phyloP scores from a whole-genome alignment of 2,888 invertebrate genomes.

The Caenorhabditis macrosperma region DNA sequence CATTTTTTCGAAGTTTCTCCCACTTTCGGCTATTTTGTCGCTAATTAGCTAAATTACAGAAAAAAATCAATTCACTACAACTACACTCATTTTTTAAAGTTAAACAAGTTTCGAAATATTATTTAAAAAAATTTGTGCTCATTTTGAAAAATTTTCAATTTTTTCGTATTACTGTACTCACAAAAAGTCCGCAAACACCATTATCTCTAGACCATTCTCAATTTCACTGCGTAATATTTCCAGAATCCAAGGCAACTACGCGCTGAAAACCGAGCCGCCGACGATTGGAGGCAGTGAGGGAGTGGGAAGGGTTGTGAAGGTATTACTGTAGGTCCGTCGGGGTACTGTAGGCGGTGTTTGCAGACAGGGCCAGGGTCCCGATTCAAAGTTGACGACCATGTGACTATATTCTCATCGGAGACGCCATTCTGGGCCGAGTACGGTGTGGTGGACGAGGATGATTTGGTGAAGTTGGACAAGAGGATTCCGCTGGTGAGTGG shows the following conservation, averaged over 20 bases:
- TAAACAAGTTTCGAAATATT: too few relatives aligned
- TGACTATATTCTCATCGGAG: conserved; percentile 59
- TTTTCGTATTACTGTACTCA: too few relatives aligned
- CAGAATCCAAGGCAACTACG: conserved; percentile 65
- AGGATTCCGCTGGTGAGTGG: conserved; percentile 67
- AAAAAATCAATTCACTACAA: too few relatives aligned
- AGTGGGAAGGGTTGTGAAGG: conserved; percentile 87
- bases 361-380: conserved; percentile 42
- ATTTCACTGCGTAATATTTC: neutral
- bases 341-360: neutral
- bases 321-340: conserved; percentile 83
- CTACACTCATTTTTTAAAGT: too few relatives aligned
- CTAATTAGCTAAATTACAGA: too few relatives aligned
- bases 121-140: neutral
- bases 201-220: too few relatives aligned
- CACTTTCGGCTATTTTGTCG: too few relatives aligned
- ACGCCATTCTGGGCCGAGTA: conserved; percentile 72
- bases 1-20: too few relatives aligned
- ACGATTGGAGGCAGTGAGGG: conserved; percentile 94
- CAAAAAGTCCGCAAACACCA: too few relatives aligned
- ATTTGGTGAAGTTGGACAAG: conserved; percentile 79
- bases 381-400: conserved; percentile 66
- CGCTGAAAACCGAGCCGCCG: conserved; percentile 84
- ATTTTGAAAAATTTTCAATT: too few relatives aligned
- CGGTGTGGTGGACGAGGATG: conserved; percentile 62